phyloP scores from a whole-genome alignment of 2,797 vertebrate species.

The Podarcis siculus region DNA sequence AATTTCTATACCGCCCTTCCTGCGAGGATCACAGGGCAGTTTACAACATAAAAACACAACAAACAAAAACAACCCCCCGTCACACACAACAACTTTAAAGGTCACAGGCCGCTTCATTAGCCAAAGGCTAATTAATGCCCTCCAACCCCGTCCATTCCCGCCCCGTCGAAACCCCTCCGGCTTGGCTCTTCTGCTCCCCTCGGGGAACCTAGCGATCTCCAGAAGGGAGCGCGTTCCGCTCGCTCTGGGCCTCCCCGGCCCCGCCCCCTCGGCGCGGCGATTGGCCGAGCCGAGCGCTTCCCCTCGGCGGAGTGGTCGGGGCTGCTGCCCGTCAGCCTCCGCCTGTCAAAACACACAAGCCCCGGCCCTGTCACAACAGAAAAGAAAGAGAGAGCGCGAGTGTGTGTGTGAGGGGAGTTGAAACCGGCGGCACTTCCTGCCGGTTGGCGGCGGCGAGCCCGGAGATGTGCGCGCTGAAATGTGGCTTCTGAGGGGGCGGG shows the following conservation, averaged over 20 bases:
- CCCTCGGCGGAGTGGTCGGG: conserved; percentile 58
- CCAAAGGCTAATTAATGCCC: neutral
- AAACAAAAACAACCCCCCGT: too few relatives aligned
- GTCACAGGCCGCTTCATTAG: too few relatives aligned
- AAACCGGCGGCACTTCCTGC: conserved; percentile 48
- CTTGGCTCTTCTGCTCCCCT: neutral
- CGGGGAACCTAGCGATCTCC: neutral
- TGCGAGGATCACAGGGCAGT: too few relatives aligned
- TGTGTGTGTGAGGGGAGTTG: conserved; percentile 29
- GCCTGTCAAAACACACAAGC: too few relatives aligned
- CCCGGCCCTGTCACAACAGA: conserved; percentile 69
- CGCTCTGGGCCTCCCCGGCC: neutral
- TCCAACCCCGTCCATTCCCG: neutral
- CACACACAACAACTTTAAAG: too few relatives aligned
- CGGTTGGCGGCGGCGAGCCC: conserved; percentile 5
- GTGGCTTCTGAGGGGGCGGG: neutral
- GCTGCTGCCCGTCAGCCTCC: conserved; percentile 65
- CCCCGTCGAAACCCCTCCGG: neutral
- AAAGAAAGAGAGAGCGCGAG: too few relatives aligned
- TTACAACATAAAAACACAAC: too few relatives aligned
- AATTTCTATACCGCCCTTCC: too few relatives aligned
- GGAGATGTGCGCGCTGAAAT: neutral
- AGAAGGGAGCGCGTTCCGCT: conserved; percentile 43
- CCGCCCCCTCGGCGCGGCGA: too few relatives aligned
- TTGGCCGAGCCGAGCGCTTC: neutral